These are phyloP conservation scores for Scleropages formosus DNA, from an alignment of 2,797 vertebrate genomes.

Conservation along the genomic window DNA sequence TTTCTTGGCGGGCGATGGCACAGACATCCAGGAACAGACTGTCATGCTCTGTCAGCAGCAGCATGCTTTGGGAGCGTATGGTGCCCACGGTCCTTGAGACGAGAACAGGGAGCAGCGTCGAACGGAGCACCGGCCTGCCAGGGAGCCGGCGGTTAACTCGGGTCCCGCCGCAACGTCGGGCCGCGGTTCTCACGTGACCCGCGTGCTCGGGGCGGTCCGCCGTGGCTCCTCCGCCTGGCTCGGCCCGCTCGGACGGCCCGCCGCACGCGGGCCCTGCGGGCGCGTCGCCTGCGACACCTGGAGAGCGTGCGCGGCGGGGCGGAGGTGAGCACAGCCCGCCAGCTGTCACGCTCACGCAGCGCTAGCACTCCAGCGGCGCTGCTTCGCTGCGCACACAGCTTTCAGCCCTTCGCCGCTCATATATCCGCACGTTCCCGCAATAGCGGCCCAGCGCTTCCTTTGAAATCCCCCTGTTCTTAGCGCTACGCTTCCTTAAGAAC, in stretches of 20 bases:
- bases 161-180: conserved; percentile 29
- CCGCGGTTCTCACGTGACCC: conserved; percentile 55
- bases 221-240: conserved; percentile 73
- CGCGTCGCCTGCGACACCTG: conserved; percentile 73
- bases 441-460: background rate
- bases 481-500: conserved; percentile 18
- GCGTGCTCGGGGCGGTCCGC: conserved; percentile 69
- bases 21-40: background rate
- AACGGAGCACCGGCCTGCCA: conserved; percentile 67
- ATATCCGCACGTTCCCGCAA: conserved; percentile 40
- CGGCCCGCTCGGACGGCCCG: conserved; percentile 54
- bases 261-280: conserved; percentile 69
- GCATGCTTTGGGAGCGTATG: conserved; percentile 62
- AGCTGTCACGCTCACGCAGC: conserved; percentile 53
- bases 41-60: background rate
- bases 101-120: conserved; percentile 43
- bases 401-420: conserved; percentile 28
- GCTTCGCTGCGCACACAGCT: conserved; percentile 51
- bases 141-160: conserved; percentile 62
- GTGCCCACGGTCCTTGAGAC: conserved; percentile 68
- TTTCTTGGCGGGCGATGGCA: no score
- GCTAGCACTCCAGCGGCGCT: conserved; percentile 51
- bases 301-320: conserved; percentile 79
- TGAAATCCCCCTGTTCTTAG: background rate
- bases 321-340: conserved; percentile 71